Conservation (phyloP, 1,140 invertebrate genomes). For the Sarcophaga bullata region DNA sequence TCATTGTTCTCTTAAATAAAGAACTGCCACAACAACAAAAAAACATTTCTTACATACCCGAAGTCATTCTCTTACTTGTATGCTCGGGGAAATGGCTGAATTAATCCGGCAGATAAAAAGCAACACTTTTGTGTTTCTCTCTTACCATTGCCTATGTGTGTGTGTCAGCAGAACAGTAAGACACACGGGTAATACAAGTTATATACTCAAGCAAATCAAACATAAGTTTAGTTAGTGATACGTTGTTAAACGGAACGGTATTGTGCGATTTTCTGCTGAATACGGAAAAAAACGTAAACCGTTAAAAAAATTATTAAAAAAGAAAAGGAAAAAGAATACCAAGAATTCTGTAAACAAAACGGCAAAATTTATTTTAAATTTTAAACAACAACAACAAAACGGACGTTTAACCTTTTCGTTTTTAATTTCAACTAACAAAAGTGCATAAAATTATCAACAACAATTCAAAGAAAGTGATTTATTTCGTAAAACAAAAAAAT, state of each 20-base stretch:
- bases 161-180: constrained; percentile 13
- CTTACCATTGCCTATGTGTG: not conserved
- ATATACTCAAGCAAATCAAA: constrained; percentile 35
- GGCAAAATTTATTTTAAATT: not conserved
- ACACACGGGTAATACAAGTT: constrained; percentile 21
- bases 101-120: constrained; percentile 19
- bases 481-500: too few relatives aligned
- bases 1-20: not conserved
- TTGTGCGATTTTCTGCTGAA: constrained; percentile 45
- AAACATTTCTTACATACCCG: not conserved
- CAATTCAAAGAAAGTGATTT: too few relatives aligned
- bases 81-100: constrained; percentile 33
- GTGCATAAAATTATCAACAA: too few relatives aligned
- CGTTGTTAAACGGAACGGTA: constrained; percentile 50
- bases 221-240: constrained; percentile 50
- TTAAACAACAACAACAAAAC: too few relatives aligned
- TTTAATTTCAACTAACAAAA: too few relatives aligned
- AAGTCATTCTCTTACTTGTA: constrained; percentile 1
- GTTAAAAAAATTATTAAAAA: not conserved
- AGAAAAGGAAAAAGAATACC: not conserved
- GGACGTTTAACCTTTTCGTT: too few relatives aligned
- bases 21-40: constrained; percentile 2
- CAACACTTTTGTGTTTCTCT: constrained; percentile 17
- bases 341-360: constrained; percentile 3
- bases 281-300: not conserved